These are phyloP conservation scores for Anseranas semipalmata DNA, from an alignment of 2,113 vertebrate genomes.

Conservation along the genomic window DNA sequence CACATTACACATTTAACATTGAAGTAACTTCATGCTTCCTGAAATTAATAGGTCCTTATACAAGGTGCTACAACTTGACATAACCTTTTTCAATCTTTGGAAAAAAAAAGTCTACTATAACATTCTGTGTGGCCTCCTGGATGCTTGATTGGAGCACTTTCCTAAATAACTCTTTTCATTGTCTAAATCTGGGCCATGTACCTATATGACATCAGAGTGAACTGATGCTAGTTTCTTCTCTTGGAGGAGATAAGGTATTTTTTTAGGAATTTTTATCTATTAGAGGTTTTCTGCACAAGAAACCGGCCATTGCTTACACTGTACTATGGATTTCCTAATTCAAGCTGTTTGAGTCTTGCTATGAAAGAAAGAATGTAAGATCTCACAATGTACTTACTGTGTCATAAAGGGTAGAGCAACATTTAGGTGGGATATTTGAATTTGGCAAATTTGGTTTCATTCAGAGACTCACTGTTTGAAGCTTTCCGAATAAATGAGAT, in stretches of 20 bases:
- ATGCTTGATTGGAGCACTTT: neutral
- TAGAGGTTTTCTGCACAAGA: neutral
- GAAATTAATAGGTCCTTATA: neutral
- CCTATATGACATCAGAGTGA: neutral
- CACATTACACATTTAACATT: neutral
- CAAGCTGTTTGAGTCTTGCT: conserved; percentile 12
- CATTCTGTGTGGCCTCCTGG: neutral
- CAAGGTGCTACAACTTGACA: neutral
- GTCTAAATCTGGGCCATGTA: neutral
- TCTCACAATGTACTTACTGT: neutral
- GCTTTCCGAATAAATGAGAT: neutral
- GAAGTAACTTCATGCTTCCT: neutral
- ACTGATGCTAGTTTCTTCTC: neutral
- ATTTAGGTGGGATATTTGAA: conserved; percentile 25
- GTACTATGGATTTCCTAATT: neutral
- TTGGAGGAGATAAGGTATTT: neutral
- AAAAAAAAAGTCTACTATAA: neutral
- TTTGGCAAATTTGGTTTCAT: conserved; percentile 23
- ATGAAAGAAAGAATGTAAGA: neutral
- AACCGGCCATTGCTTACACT: neutral
- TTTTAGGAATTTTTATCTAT: neutral
- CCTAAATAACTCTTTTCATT: neutral
- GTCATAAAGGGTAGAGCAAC: neutral
- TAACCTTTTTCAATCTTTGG: neutral
- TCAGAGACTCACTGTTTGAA: conserved; percentile 19